Evolutionary conservation across 2,113 vertebrate species (phyloP), one percentile per base, ranked within the genome.

Genomic region (Atrichornis clamosus): DNA sequence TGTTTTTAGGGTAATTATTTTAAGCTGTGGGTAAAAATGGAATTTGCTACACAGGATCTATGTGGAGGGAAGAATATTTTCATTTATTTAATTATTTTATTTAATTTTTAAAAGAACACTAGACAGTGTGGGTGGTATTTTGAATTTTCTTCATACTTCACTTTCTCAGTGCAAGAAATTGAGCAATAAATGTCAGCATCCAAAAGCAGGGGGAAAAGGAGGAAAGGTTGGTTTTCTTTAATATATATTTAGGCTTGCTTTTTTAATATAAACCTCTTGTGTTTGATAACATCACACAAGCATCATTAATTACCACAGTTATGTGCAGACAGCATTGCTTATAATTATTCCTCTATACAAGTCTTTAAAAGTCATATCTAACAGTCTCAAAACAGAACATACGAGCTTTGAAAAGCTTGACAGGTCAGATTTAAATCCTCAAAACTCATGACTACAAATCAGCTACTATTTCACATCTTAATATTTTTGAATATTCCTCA

Each of bases 1-100:
- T 90, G 56, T 50, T 84, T 85, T 90, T 87, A 64, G 33, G 60
- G 59, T 84, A 80, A 84, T 91, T 80, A 91, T 84, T 86, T 89
- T 67, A 89, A 91, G 47, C 42, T 56, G 2, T 27, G 26, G 47
- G 4, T 86, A 67, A 76, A 85, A 76, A 47, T 32, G 24, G 42
- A 37, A 63, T 63, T 59, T 62, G 3, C 76, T 93, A 58, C 15
- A 10, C 33, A 37, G 49, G 3, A 22, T 53, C 33, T 91, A 2
- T 50, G 16, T 82, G 47, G 41, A 62, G 10, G 8, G 27, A 74
- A 69, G 53, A 37, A 53, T 47, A n/a, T 62, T 90, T 87, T 60
- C 16, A 49, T 79, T 42, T 1, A 6, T 39, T 47, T n/a, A 41
- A 15, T 13, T 41, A 3, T 42, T 39, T 49, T 42, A 39, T 56